A percentile compares a stretch with the other conserved stretches of the same genome.
phyloP scores from a whole-genome alignment of 2,888 invertebrate species.

The Athripsodes cinereus region DNA sequence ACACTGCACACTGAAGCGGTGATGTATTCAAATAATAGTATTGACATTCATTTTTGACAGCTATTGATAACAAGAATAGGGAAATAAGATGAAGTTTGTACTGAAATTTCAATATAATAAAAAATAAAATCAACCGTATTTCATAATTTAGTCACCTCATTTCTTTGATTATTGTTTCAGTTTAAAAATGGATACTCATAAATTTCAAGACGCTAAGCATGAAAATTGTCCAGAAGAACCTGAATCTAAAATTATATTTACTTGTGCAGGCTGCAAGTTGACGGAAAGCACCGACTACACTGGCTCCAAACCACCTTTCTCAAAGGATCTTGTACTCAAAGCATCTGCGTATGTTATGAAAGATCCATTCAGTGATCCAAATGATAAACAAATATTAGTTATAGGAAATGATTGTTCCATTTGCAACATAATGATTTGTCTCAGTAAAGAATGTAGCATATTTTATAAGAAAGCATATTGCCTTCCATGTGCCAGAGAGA shows the following conservation, averaged over 20 bases:
- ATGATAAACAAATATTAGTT: constrained; percentile 68
- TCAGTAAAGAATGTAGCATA: constrained; percentile 68
- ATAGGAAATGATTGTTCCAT: constrained; percentile 69
- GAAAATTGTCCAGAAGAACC: background rate
- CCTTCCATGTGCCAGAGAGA: constrained; percentile 57
- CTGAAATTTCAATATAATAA: too few relatives aligned
- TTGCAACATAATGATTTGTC: constrained; percentile 67
- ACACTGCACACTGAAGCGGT: too few relatives aligned
- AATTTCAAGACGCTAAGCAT: background rate
- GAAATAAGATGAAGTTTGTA: too few relatives aligned
- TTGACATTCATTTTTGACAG: too few relatives aligned
- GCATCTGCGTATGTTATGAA: constrained; percentile 76
- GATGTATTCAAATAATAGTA: too few relatives aligned
- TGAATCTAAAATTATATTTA: constrained; percentile 42
- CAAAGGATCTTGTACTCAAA: constrained; percentile 57
- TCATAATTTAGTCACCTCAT: too few relatives aligned
- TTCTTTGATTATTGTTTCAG: too few relatives aligned
- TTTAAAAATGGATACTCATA: constrained; percentile 13
- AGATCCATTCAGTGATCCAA: constrained; percentile 75
- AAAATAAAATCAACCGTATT: too few relatives aligned
- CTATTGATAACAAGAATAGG: too few relatives aligned
- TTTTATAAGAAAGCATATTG: constrained; percentile 74
- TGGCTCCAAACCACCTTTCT: constrained; percentile 69
- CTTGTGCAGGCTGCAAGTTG: constrained; percentile 60
- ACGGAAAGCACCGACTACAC: constrained; percentile 69